Evolutionary conservation across 2,113 vertebrate genomes (phyloP), one percentile per base, ranked within the genome.

Genomic region (Dromas ardeola): DNA sequence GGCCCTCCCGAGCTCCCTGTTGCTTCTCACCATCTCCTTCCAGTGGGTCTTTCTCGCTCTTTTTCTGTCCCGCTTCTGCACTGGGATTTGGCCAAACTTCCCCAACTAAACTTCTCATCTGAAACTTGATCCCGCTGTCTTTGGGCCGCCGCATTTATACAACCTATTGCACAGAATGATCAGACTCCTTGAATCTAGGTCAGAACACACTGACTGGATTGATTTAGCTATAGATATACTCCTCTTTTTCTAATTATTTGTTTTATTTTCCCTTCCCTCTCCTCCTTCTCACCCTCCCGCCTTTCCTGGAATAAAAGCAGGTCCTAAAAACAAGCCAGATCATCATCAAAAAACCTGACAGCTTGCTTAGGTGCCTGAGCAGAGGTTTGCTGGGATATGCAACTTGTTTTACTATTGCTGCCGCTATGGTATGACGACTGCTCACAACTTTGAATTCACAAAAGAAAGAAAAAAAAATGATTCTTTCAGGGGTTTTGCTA

Each of bases 401-500:
- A 94, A 93, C 74, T 88, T 90, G 93, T 55, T 96, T 97, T 94
- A 96, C 94, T 97, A 85, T 89, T 90, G 93, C 93, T 91, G 94
- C 89, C 0, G 5, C 93, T 71, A 38, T n/a, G 89, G 87, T 83
- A 83, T 95, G 91, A 97, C 29, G 45, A 69, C 89, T 76, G 86
- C 53, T 95, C 89, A 87, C 95, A 93, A 93, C 94, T 96, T 86
- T 88, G 91, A 94, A 95, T 86, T 93, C 85, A 91, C 93, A 95
- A 91, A 93, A 45, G 59, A 19, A 58, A 47, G 20, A 74, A 73
- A 94, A 85, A 87, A 86, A 58, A n/a, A 15, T 43, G 9, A 92
- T 93, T 94, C 96, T 97, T 96, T 97, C 85, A 95, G 81, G 74
- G 78, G 66, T 94, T 96, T 93, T 96, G 94, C 96, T 97, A 95